These are phyloP conservation scores for Sebastes umbrosus DNA, from an alignment of 2,797 vertebrate genomes.

Conservation along the genomic window DNA sequence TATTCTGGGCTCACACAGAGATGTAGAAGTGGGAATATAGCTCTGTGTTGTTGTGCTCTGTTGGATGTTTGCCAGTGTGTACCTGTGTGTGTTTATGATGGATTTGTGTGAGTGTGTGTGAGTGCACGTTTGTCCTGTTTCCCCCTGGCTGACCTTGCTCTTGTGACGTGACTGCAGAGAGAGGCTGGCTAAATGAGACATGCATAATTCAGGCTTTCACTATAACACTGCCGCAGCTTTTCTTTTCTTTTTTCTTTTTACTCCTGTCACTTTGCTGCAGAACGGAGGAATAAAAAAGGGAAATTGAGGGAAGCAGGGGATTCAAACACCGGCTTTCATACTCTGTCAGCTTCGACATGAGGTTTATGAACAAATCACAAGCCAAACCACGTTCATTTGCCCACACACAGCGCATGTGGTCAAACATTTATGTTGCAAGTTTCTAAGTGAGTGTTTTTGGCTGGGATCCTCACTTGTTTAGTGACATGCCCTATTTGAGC, in stretches of 20 bases:
- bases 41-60: background rate
- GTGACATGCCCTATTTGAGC: background rate
- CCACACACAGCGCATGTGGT: slow-evolving; percentile 34
- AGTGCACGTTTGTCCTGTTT: slow-evolving; percentile 23
- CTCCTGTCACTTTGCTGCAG: slow-evolving; percentile 29
- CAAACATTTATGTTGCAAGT: slow-evolving; percentile 37
- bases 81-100: background rate
- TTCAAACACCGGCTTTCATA: slow-evolving; percentile 29
- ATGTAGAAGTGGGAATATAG: background rate
- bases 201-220: slow-evolving; percentile 59
- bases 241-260: background rate
- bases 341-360: slow-evolving; percentile 13
- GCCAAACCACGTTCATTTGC: slow-evolving; percentile 29
- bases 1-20: background rate
- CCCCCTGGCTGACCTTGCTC: slow-evolving; percentile 48
- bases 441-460: slow-evolving; percentile 31
- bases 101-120: background rate
- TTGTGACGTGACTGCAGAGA: slow-evolving; percentile 41
- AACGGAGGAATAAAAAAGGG: slow-evolving; percentile 13
- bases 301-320: slow-evolving; percentile 18
- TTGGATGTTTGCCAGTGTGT: background rate
- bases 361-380: slow-evolving; percentile 30
- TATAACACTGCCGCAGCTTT: slow-evolving; percentile 28
- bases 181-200: slow-evolving; percentile 52
- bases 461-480: background rate